Evolutionary conservation across 2,113 vertebrate species (phyloP).

Genomic region (Scomber colias): DNA sequence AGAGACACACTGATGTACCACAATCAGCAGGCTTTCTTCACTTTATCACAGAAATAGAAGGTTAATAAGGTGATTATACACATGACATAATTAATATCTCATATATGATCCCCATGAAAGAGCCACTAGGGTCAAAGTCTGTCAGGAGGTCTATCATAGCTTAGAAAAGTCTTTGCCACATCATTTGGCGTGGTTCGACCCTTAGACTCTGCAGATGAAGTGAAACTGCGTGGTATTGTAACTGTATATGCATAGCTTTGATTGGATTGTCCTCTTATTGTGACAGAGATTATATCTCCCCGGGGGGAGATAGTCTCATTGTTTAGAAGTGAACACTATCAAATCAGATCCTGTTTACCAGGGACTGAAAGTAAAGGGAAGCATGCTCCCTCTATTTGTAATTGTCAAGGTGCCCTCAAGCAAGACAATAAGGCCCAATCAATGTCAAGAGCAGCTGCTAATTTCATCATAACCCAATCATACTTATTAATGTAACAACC

Average conservation of each 20-base stretch:
- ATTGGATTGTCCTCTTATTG: not conserved
- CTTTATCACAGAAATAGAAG: too few relatives aligned
- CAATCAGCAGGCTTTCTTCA: not conserved
- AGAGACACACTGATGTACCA: not conserved
- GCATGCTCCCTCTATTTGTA: not conserved
- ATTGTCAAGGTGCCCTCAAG: not conserved
- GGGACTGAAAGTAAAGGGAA: not conserved
- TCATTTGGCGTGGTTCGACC: conserved; percentile 66
- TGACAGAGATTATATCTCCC: not conserved
- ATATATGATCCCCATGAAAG: not conserved
- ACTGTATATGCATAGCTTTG: not conserved
- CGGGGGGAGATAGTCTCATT: too few relatives aligned
- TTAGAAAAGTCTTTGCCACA: conserved; percentile 41
- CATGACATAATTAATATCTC: too few relatives aligned
- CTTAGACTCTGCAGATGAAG: conserved; percentile 67
- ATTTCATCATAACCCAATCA: not conserved
- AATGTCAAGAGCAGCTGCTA: not conserved
- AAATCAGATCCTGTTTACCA: not conserved
- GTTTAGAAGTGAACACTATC: not conserved
- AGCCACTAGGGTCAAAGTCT: conserved; percentile 66
- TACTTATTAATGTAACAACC: not conserved
- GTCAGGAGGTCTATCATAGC: not conserved
- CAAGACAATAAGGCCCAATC: not conserved
- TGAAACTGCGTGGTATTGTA: not conserved
- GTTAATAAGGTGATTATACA: not conserved